These are phyloP conservation scores for Mythimna pallens DNA, from an alignment of 2,888 invertebrate species.

Conservation along the genomic window DNA sequence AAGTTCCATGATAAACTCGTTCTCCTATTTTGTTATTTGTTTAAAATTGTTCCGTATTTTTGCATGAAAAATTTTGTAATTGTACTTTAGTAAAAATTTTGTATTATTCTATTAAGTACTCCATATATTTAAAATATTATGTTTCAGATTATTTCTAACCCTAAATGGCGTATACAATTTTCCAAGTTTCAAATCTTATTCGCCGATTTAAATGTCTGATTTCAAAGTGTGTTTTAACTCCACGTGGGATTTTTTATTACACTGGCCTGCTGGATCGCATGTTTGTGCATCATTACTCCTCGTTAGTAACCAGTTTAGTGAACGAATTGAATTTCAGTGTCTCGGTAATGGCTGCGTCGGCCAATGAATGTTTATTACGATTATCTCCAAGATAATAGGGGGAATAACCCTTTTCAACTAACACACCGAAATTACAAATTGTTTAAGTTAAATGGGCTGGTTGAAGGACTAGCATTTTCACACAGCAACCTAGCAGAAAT, in stretches of 20 bases:
- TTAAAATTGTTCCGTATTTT: no score
- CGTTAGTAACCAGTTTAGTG: constrained; percentile 76
- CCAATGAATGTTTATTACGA: constrained; percentile 73
- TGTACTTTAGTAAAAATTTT: not conserved
- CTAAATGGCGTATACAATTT: constrained; percentile 13
- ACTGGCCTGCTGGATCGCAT: constrained; percentile 73
- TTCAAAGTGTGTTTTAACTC: constrained; percentile 52
- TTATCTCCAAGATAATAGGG: constrained; percentile 71
- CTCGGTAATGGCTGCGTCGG: constrained; percentile 67
- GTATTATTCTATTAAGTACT: not conserved
- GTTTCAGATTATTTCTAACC: not conserved
- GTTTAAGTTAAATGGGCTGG: constrained; percentile 67
- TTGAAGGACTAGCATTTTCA: constrained; percentile 60
- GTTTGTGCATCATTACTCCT: constrained; percentile 79
- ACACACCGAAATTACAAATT: constrained; percentile 71
- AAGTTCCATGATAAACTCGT: not conserved
- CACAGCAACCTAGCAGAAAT: constrained; percentile 56
- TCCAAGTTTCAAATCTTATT: constrained; percentile 19
- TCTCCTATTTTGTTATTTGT: not conserved
- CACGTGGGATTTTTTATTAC: constrained; percentile 65
- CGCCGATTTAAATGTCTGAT: constrained; percentile 31
- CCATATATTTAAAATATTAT: no score
- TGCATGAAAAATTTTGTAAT: no score
- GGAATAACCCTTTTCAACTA: constrained; percentile 70
- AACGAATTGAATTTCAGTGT: constrained; percentile 81